Base-by-base conservation (phyloP, 2,888 invertebrate species). In the Patella depressa region DNA sequence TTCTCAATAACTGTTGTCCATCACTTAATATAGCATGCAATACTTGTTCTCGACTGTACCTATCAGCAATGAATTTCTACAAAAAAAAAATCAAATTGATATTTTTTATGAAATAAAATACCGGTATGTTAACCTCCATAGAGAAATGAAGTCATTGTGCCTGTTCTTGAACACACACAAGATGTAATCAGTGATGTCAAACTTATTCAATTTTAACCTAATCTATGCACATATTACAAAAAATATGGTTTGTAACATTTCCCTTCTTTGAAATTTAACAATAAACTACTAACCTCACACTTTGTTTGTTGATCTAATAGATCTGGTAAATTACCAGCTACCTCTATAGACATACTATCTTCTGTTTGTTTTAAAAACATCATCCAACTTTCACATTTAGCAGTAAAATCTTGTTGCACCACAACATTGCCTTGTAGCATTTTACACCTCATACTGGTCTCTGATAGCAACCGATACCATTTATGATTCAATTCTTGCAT, bases 351-450 rank as follows among this genome's bases (percentile, higher is more conserved):
- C 70, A 91, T 85, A 73, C 88, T 89, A 53, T 86, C 81, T 82
- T 91, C 90, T 0, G 88, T 88, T 80, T 87, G 85, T 15, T 88
- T 87, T 57, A 91, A 84, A 87, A 90, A 90, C 0, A 84, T 82
- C 87, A 89, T 87, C 91, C 91, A 91, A 19, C 87, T 85, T 55
- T 89, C 85, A 82, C 90, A 90, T 79, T 90, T 90, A 74, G 88
- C 82, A 3, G 85, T 86, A 82, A 91, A 90, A 83, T 89, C 89
- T 78, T 90, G 90, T 55, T 89, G 88, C 72, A 87, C 81, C 72
- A 90, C 80, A 71, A 90, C 80, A 73, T 85, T 81, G 1, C 86
- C 84, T 80, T 90, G 90, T 24, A 90, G 77, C 11, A 80, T 82
- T 74, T 86, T 86, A 79, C 84, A 86, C 24, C 88, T 80, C 73